Conservation (phyloP, 2,797 vertebrate species). For the Pogoniulus pusillus region DNA sequence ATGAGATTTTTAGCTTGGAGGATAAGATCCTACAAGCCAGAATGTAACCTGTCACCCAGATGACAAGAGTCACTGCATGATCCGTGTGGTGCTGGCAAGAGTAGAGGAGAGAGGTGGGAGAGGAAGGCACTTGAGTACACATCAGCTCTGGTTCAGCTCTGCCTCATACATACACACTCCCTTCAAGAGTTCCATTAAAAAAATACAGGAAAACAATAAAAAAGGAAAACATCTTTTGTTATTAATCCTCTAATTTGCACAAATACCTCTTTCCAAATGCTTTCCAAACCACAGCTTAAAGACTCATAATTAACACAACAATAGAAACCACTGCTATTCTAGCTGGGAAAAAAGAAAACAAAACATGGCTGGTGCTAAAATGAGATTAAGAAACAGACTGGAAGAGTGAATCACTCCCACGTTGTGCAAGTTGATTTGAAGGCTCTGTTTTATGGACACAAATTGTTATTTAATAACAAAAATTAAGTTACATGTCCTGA, state of each 20-base stretch:
- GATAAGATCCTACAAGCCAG: not conserved
- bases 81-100: not conserved
- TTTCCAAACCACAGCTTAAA: conserved; percentile 56
- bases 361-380: not conserved
- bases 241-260: conserved; percentile 53
- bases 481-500: not conserved
- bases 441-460: not conserved
- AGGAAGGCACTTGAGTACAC: not conserved
- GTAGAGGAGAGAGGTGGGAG: not conserved
- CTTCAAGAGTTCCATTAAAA: not conserved
- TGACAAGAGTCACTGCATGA: not conserved
- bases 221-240: not conserved
- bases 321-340: conserved; percentile 17
- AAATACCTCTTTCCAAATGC: conserved; percentile 34
- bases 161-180: not conserved
- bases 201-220: not conserved
- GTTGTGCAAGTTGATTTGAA: not conserved
- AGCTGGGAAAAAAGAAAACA: not conserved
- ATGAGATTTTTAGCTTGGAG: not conserved
- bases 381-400: not conserved
- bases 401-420: conserved; percentile 5
- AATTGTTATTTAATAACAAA: not conserved
- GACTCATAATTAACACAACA: conserved; percentile 28
- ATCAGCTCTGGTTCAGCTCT: not conserved
- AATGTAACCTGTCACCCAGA: not conserved